Evolutionary conservation across 2,797 vertebrate species (phyloP).

Genomic region (Enteromius radiatus): DNA sequence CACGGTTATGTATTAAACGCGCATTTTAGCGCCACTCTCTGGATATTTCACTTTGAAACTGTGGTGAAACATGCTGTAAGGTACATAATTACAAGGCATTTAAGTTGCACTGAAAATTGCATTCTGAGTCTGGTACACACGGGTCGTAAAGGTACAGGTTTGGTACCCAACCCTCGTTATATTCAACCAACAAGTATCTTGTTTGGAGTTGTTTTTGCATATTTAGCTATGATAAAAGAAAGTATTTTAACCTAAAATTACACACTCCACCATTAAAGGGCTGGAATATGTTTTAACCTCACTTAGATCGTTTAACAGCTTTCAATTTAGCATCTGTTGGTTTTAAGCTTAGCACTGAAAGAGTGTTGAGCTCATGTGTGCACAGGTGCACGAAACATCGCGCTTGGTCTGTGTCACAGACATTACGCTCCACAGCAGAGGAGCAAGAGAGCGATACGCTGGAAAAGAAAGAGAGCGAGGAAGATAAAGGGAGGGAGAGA

Average conservation of each 20-base stretch:
- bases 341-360: background rate
- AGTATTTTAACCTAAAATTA: background rate
- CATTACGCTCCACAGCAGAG: background rate
- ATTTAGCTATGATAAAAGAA: background rate
- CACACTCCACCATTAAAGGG: background rate
- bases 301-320: slow-evolving; percentile 7
- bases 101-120: background rate
- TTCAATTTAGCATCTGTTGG: slow-evolving; percentile 9
- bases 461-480: slow-evolving; percentile 14
- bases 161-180: background rate
- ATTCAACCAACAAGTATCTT: background rate
- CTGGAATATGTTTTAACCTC: background rate
- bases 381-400: slow-evolving; percentile 17
- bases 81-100: background rate
- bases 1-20: no score
- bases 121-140: background rate
- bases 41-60: no score
- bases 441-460: background rate
- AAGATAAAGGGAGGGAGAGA: slow-evolving; percentile 23
- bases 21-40: no score
- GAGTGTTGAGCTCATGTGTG: slow-evolving; percentile 20
- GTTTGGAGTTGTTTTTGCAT: background rate
- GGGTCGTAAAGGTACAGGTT: background rate
- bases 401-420: slow-evolving; percentile 18
- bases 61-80: no score